phyloP scores from a whole-genome alignment of 2,113 vertebrate genomes.

The Panthera tigris region DNA sequence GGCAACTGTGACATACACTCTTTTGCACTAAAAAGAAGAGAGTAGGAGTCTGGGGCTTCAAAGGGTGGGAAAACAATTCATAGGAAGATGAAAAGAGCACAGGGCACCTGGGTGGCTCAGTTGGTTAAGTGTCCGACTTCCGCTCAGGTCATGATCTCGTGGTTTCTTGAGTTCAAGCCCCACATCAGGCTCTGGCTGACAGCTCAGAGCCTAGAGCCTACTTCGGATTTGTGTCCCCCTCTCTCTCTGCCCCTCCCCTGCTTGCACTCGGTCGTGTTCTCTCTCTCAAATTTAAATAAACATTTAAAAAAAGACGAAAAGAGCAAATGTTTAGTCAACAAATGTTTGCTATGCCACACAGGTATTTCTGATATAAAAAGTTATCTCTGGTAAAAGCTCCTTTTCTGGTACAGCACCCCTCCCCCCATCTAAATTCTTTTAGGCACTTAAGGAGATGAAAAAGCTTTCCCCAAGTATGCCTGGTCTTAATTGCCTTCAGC shows the following conservation, averaged over 20 bases:
- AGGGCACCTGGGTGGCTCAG: too few relatives aligned
- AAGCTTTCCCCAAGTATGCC: neutral
- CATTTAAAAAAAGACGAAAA: neutral
- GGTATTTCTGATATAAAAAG: neutral
- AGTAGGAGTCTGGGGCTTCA: neutral
- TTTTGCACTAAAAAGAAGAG: neutral
- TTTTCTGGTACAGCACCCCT: neutral
- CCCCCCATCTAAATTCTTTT: neutral
- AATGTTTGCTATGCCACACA: neutral
- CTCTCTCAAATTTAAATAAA: too few relatives aligned
- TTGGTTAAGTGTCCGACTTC: too few relatives aligned
- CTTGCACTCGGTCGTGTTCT: too few relatives aligned
- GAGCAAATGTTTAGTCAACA: neutral
- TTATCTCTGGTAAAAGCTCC: neutral
- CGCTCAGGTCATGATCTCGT: too few relatives aligned
- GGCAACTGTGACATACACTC: neutral
- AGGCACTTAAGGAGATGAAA: neutral
- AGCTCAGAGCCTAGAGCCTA: too few relatives aligned
- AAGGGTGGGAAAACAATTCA: neutral
- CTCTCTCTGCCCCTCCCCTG: too few relatives aligned
- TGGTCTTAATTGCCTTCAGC: neutral
- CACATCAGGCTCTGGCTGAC: too few relatives aligned
- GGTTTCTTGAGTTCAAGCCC: too few relatives aligned
- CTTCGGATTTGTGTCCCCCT: too few relatives aligned
- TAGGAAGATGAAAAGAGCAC: neutral